A percentile compares a stretch with the other conserved stretches of the same genome.
These are phyloP conservation scores for Amphilophus citrinellus DNA, from an alignment of 2,113 vertebrate genomes.

Conservation along the genomic window DNA sequence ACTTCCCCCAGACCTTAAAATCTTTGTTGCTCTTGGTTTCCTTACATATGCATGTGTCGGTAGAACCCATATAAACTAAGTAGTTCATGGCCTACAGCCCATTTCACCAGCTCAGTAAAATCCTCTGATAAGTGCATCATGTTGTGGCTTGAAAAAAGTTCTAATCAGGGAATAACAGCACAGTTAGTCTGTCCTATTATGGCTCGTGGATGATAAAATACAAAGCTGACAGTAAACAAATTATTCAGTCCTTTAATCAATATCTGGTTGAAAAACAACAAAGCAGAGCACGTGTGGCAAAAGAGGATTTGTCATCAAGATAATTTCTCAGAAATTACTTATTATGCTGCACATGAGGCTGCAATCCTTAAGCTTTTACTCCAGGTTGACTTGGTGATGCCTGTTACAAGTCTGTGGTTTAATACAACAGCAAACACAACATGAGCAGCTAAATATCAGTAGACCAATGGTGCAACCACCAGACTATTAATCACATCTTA, in stretches of 20 bases:
- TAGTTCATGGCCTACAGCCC: conserved; percentile 3
- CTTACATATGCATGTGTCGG: conserved; percentile 34
- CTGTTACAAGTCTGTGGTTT: conserved; percentile 1
- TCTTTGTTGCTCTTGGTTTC: conserved; percentile 53
- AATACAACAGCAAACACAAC: background rate
- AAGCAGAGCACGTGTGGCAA: conserved; percentile 14
- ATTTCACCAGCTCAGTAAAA: conserved; percentile 58
- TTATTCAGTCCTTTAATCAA: background rate
- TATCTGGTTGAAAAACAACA: background rate
- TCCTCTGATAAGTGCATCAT: conserved; percentile 39
- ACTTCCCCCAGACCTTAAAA: conserved; percentile 45
- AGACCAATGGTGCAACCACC: background rate
- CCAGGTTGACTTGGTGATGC: background rate
- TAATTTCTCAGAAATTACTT: background rate
- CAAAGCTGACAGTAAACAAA: conserved; percentile 18
- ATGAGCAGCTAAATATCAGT: background rate
- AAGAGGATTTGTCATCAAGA: conserved; percentile 8
- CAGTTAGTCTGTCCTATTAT: conserved; percentile 21
- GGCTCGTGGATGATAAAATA: conserved; percentile 20
- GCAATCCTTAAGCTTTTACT: background rate
- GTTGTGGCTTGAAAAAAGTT: conserved; percentile 10
- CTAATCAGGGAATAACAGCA: conserved; percentile 9
- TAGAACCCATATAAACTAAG: conserved; percentile 23
- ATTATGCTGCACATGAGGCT: background rate
- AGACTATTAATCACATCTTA: conserved; percentile 11